These are phyloP conservation scores for Anagyrus pseudococci DNA, from an alignment of 2,888 invertebrate species.

Conservation along the genomic window DNA sequence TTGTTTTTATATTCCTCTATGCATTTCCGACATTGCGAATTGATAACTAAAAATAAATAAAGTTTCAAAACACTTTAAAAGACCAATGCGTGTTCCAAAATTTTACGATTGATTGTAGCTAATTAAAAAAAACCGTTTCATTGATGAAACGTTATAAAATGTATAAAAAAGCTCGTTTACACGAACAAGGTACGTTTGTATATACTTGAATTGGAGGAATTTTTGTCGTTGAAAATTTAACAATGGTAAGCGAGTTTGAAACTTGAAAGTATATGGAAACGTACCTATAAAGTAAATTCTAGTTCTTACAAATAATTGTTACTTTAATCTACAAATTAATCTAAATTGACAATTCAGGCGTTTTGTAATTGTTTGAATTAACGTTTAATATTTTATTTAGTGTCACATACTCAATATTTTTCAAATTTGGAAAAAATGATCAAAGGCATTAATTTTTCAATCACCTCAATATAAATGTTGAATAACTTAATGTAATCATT, in stretches of 20 bases:
- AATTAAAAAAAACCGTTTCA: slow-evolving; percentile 19
- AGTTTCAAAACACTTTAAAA: slow-evolving; percentile 10
- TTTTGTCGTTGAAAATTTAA: too few relatives aligned
- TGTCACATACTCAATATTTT: too few relatives aligned
- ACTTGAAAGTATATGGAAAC: too few relatives aligned
- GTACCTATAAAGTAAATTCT: too few relatives aligned
- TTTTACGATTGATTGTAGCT: slow-evolving; percentile 23
- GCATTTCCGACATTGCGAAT: not conserved
- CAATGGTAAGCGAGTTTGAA: too few relatives aligned
- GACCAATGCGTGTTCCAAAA: slow-evolving; percentile 32
- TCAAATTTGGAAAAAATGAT: too few relatives aligned
- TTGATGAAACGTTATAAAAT: not conserved
- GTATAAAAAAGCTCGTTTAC: slow-evolving; percentile 16
- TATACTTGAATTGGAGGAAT: too few relatives aligned
- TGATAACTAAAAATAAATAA: slow-evolving; percentile 1
- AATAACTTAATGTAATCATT: too few relatives aligned
- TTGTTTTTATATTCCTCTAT: not conserved
- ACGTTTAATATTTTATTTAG: not conserved
- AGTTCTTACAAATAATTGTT: too few relatives aligned
- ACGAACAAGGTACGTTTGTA: slow-evolving; percentile 16
- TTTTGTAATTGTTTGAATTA: slow-evolving; percentile 16
- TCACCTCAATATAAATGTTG: too few relatives aligned
- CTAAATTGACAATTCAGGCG: slow-evolving; percentile 10
- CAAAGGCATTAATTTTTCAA: too few relatives aligned
- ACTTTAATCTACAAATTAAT: too few relatives aligned